Conservation (phyloP, 2,888 invertebrate species). For the Acholoe squamosa region DNA sequence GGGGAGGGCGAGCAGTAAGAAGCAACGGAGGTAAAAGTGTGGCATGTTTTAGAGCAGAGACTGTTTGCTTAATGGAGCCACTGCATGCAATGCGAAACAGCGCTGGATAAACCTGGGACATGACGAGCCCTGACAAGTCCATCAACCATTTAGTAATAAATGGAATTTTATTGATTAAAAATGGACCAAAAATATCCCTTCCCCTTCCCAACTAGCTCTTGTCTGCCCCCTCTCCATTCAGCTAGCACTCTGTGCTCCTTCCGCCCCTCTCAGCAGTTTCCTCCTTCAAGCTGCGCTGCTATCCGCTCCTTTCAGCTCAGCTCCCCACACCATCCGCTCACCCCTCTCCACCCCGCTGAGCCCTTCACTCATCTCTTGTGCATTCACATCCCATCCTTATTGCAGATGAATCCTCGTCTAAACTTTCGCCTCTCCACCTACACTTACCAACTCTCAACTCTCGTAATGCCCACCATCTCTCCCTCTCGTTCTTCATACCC, state of each 20-base stretch:
- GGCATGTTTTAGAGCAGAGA: background rate
- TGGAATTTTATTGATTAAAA: constrained; percentile 38
- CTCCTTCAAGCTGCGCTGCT: background rate
- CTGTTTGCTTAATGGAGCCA: background rate
- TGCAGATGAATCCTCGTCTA: too few species aligned
- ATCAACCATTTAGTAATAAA: constrained; percentile 53
- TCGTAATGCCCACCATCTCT: too few species aligned
- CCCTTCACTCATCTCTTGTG: background rate
- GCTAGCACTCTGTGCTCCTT: background rate
- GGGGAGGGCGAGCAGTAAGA: too few species aligned
- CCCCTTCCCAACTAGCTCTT: background rate
- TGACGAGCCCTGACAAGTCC: constrained; percentile 15
- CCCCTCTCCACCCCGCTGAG: background rate
- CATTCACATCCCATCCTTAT: too few species aligned
- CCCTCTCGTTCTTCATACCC: too few species aligned
- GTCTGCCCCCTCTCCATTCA: background rate
- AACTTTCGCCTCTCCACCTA: too few species aligned
- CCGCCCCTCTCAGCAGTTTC: background rate
- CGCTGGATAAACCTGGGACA: background rate
- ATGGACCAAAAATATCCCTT: background rate
- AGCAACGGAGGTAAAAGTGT: background rate
- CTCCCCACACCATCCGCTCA: background rate
- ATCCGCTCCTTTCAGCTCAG: background rate
- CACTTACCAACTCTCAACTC: too few species aligned
- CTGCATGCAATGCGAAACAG: background rate